Evolutionary conservation across 2,113 vertebrate genomes (phyloP), one percentile per base, ranked within the genome.

Genomic region (Lichenostomus cassidix): DNA sequence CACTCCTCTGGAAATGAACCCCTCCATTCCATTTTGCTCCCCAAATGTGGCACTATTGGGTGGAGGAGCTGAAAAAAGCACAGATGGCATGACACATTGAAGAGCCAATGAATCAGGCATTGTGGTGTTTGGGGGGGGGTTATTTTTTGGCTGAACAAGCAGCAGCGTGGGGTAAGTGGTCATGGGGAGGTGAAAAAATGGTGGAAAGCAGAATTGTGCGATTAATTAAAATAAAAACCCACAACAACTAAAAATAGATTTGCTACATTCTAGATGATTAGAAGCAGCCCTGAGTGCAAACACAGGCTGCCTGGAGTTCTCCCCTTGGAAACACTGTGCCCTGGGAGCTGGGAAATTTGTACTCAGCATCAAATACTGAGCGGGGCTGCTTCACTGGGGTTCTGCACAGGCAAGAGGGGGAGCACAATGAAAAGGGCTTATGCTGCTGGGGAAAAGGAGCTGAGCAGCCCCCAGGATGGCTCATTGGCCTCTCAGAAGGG

Each of bases 101-200:
- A 76, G 28, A 89, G 63, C 52, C 88, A 87, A 60, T 63, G 83
- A 87, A 75, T 86, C 76, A 84, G 86, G 42, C 31, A 19, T 60
- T 74, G 49, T 28, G 1, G 60, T 5, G 7, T 59, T 83, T 64
- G 29, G 37, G 42, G 49, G 49, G 39, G 67, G n/a, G 27, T 25
- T 75, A 47, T 85, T 95, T 87, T 95, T 92, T 76, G 90, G 91
- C 78, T 84, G 79, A 87, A 83, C 46, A 62, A 94, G 64, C 95
- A 90, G 71, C 91, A 76, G 91, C 16, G n/a, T 68, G 78, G 90
- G 79, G 56, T 73, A 70, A 83, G 89, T 24, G 87, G 80, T 89
- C 80, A 78, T 11, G 3, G 80, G 56, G 87, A 93, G 68, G 90
- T 81, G 71, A 90, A 74, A 82, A 91, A 85, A 90, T 27, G 68